Percentiles rank a stretch among this genome's conserved stretches.
These are phyloP conservation scores for Asbolus verrucosus DNA, from an alignment of 1,140 invertebrate genomes.

Conservation along the genomic window DNA sequence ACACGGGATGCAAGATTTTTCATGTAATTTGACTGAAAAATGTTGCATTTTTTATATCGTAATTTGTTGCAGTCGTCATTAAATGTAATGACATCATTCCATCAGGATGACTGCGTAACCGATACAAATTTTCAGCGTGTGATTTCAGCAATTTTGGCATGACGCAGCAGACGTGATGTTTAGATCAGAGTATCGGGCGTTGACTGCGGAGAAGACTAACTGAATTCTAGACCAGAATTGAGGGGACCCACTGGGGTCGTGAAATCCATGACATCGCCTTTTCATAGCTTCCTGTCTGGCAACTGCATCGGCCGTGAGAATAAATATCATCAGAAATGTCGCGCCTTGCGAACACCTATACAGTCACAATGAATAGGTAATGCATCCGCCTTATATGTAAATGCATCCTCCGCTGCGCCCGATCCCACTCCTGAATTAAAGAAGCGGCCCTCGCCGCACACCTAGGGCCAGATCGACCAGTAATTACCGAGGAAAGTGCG, in stretches of 20 bases:
- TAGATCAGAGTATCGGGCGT: constrained; percentile 9
- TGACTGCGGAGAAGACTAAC: constrained; percentile 54
- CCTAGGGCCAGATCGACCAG: background rate
- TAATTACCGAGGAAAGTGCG: background rate
- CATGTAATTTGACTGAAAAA: background rate
- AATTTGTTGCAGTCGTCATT: too few species aligned
- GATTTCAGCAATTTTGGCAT: too few species aligned
- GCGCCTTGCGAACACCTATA: constrained; percentile 40
- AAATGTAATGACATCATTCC: too few species aligned
- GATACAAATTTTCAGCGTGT: too few species aligned
- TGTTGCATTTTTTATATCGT: too few species aligned
- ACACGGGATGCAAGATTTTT: too few species aligned
- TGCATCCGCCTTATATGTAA: constrained; percentile 45
- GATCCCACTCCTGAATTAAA: constrained; percentile 6
- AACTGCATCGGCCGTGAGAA: constrained; percentile 49
- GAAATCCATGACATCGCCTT: constrained; percentile 63
- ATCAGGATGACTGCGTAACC: too few species aligned
- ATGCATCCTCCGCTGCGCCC: constrained; percentile 29
- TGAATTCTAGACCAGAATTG: constrained; percentile 62
- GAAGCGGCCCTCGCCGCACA: background rate
- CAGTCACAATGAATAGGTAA: constrained; percentile 54
- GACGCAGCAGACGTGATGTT: background rate
- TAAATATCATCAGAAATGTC: constrained; percentile 58
- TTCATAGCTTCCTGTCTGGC: constrained; percentile 57
- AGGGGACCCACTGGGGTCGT: constrained; percentile 61